Evolutionary conservation across 2,113 vertebrate genomes (phyloP), one percentile per base, ranked within the genome.

Genomic region (Alectura lathami): DNA sequence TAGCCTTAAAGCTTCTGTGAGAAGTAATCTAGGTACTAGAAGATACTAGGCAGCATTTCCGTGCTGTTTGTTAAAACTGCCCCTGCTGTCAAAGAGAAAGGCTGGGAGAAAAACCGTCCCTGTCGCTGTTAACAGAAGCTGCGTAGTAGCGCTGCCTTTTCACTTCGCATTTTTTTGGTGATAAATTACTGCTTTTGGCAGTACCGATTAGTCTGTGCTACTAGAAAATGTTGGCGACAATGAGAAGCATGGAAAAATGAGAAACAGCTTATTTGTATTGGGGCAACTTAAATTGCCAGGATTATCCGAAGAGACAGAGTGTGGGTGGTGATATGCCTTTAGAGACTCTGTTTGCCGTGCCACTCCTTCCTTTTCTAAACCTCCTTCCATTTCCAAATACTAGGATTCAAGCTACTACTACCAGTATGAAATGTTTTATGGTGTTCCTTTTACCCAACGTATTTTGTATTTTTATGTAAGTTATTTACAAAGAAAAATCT

Each of bases 401-500:
- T 78, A 62, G 94, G 77, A 80, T 34, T 85, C 22, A 76, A 67
- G 22, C 36, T 73, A 47, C 76, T 67, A 69, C 63, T 79, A 50
- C 27, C 13, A 53, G 15, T 89, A n/a, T 66, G 45, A 85, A 76
- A 36, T 70, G 16, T 47, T 88, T 81, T 36, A 14, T 56, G 38
- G 43, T 59, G 42, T 73, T 73, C 21, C 10, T 3, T 74, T 93
- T 68, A 36, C 34, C 23, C 50, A 30, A 59, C 51, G 92, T 5
- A 34, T 79, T 94, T 72, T 84, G 32, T 56, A 17, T 13, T 75
- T 90, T 83, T 59, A 40, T 69, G 0, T 40, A 64, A 32, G 16
- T 42, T 81, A 24, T 50, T 72, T 91, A 86, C 78, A 86, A 88
- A 81, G 29, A 92, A 88, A 77, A 78, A 68, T 36, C 64, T 94